Percentiles rank a stretch among this genome's conserved stretches.
phyloP scores from a whole-genome alignment of 2,797 vertebrate species.

The Zenarchopterus dispar region DNA sequence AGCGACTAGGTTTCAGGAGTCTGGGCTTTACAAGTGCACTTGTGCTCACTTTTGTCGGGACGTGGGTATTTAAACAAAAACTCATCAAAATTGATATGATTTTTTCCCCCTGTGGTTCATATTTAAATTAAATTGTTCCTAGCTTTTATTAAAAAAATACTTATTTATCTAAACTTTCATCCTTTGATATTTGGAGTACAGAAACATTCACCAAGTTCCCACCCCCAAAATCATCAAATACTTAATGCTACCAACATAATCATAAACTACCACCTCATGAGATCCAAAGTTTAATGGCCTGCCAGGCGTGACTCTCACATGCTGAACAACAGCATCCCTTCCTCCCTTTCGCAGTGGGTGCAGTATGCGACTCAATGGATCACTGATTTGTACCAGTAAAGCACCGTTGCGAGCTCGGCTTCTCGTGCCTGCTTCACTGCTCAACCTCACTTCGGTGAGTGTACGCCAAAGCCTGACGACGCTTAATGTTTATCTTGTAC shows the following conservation, averaged over 20 bases:
- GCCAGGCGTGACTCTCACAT: conserved; percentile 73
- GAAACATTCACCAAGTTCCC: conserved; percentile 12
- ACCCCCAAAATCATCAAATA: conserved; percentile 16
- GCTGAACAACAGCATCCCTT: conserved; percentile 36
- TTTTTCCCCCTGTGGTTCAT: conserved; percentile 17
- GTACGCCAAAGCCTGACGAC: conserved; percentile 24
- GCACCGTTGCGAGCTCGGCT: conserved; percentile 40
- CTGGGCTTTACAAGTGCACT: neutral
- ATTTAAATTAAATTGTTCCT: neutral
- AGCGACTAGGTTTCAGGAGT: conserved; percentile 8
- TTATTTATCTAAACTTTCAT: too few species aligned
- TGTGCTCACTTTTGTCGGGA: neutral
- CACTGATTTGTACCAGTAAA: conserved; percentile 74
- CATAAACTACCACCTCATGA: conserved; percentile 40
- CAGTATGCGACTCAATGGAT: conserved; percentile 64
- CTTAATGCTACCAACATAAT: conserved; percentile 13
- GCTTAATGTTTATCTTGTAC: conserved; percentile 66
- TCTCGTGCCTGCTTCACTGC: conserved; percentile 53
- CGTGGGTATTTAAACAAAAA: conserved; percentile 18
- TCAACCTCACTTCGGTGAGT: conserved; percentile 45
- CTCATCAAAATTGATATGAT: neutral
- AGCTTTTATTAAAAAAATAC: neutral
- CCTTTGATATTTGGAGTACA: neutral
- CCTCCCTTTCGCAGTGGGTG: neutral
- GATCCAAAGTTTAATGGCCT: conserved; percentile 72